Base-by-base conservation (phyloP, 2,888 invertebrate genomes). In the Stegana nigrithorax region DNA sequence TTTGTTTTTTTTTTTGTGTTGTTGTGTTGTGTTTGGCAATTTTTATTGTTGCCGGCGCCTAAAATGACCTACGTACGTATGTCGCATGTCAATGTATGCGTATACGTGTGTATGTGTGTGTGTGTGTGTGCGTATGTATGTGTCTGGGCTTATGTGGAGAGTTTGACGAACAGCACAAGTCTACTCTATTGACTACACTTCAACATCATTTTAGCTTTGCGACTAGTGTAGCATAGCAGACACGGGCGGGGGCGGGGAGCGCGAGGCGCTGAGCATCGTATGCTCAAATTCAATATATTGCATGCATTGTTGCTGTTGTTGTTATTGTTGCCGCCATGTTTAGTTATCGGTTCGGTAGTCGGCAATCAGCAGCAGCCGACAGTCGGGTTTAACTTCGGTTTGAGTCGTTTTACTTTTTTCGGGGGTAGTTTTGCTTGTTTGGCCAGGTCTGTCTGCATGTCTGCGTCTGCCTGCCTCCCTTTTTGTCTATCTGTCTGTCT, bases 31-130 rank as follows among this genome's bases (percentile, higher is more conserved):
- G 45, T 10, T 19, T 59, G 27, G n/a, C 17, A 51, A n/a, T 26
- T 26, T 51, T 51, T 51, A 26, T 26, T 26, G 26, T 51, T 51
- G 17, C 19, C 68, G 68, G 62, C 64, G 68, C 72, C 68, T 63
- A 63, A 71, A 71, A 67, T 39, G 39, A 14, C 14, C 10, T 39
- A 17, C 17, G 8, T 17, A n/a, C 14, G 17, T 50, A 25, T 47
- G 6, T 25, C 21, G 7, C 53, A 32, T 32, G 21, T 10, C 17
- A 1, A 21, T 32, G 47, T 45, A 6, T 59, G 32, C 23, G 12
- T 59, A 21, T 59, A 19, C 42, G 0, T 19, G 23, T 39, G 6
- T 39, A 25, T 56, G 5, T 56, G 56, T n/a, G 21, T 59, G 47
- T 42, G 26, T 57, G 44, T 57, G 44, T 57, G 44, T 44, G 17